Evolutionary conservation across 2,113 vertebrate species (phyloP).

Genomic region (Hydrochoerus hydrochaeris): DNA sequence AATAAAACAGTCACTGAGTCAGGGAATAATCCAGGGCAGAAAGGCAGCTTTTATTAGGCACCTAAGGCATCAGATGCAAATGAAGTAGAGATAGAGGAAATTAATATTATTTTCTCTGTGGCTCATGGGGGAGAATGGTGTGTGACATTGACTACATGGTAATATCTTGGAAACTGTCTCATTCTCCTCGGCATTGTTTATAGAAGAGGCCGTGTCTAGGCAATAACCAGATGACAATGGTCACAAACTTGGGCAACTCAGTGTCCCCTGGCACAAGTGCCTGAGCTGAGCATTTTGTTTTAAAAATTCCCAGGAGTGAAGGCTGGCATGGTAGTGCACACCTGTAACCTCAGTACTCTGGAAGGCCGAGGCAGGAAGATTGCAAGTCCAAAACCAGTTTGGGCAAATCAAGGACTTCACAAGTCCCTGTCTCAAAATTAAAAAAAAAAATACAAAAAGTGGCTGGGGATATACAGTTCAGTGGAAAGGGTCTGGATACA

Average conservation of each 20-base stretch:
- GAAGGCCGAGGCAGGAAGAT: background rate
- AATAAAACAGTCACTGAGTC: slow-evolving; percentile 81
- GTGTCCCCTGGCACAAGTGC: slow-evolving; percentile 34
- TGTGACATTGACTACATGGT: slow-evolving; percentile 59
- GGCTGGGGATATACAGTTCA: background rate
- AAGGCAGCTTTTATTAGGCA: slow-evolving; percentile 81
- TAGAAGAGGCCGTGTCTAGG: slow-evolving; percentile 11
- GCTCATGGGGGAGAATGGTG: slow-evolving; percentile 55
- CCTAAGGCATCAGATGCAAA: slow-evolving; percentile 75
- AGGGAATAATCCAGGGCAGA: slow-evolving; percentile 66
- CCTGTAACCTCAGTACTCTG: background rate
- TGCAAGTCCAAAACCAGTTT: too few species aligned
- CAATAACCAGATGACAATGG: slow-evolving; percentile 66
- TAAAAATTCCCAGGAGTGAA: background rate
- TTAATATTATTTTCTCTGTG: slow-evolving; percentile 76
- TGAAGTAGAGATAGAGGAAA: slow-evolving; percentile 72
- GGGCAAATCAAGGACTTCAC: background rate
- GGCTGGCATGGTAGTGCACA: background rate
- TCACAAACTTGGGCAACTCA: slow-evolving; percentile 58
- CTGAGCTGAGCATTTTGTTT: slow-evolving; percentile 67
- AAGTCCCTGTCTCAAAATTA: background rate
- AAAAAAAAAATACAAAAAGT: background rate
- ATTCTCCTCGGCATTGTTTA: slow-evolving; percentile 65
- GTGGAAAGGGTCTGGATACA: background rate
- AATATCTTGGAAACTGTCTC: slow-evolving; percentile 61